These are phyloP conservation scores for Pimephales promelas DNA, from an alignment of 2,113 vertebrate species.

Conservation along the genomic window DNA sequence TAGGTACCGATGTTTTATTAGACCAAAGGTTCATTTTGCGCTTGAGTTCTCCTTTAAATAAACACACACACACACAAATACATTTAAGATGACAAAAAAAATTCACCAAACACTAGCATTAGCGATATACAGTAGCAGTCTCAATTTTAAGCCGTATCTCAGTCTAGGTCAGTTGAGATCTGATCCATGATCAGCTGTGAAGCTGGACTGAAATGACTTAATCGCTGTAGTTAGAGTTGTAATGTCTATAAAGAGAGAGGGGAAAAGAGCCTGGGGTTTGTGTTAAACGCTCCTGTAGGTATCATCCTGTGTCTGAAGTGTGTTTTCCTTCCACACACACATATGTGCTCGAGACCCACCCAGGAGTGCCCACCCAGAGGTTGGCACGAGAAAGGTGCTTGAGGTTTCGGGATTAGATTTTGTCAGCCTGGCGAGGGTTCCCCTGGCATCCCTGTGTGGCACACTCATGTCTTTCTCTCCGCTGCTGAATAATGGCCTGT, in stretches of 20 bases:
- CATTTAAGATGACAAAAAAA: not conserved
- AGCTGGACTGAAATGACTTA: conserved; percentile 22
- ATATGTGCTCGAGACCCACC: conserved; percentile 30
- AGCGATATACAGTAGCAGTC: not conserved
- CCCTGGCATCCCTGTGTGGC: conserved; percentile 42
- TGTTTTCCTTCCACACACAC: conserved; percentile 20
- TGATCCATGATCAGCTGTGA: conserved; percentile 29
- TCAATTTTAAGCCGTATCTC: not conserved
- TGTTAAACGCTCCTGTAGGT: conserved; percentile 46
- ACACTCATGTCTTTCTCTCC: conserved; percentile 2
- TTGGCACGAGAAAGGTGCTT: conserved; percentile 45
- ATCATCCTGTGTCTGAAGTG: conserved; percentile 39
- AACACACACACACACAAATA: too few relatives aligned
- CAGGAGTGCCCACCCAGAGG: conserved; percentile 55
- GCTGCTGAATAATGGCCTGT: conserved; percentile 29
- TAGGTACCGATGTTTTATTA: too few relatives aligned
- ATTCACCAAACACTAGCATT: not conserved
- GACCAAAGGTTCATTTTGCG: too few relatives aligned
- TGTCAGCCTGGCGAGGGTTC: conserved; percentile 34
- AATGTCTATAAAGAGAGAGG: conserved; percentile 31
- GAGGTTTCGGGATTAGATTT: conserved; percentile 44
- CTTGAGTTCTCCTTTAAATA: too few relatives aligned
- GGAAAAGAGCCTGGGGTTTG: conserved; percentile 36
- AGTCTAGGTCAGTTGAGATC: not conserved
- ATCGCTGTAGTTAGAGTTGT: conserved; percentile 34